A percentile compares a stretch with the other conserved stretches of the same genome.
phyloP scores from a whole-genome alignment of 2,797 vertebrate species.

The Remorina albescens region DNA sequence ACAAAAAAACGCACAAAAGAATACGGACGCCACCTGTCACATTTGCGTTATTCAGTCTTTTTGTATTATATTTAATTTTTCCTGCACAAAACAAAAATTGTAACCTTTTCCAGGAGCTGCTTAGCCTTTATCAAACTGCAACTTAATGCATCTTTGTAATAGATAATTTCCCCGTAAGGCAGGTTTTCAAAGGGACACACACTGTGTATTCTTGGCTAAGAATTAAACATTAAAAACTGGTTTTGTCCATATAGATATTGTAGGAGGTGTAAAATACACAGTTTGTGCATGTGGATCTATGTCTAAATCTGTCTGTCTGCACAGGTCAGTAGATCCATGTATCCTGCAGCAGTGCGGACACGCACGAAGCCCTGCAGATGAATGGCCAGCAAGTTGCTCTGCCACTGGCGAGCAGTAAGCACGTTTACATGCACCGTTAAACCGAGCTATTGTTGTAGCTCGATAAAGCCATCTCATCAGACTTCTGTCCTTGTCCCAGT shows the following conservation, averaged over 20 bases:
- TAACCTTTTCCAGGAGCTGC: neutral
- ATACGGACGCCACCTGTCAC: neutral
- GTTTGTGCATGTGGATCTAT: neutral
- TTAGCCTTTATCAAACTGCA: neutral
- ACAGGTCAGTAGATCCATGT: constrained; percentile 27
- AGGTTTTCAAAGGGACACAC: neutral
- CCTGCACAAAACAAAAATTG: neutral
- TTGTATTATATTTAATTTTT: neutral
- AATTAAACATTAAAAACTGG: neutral
- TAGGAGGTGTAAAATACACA: constrained; percentile 3
- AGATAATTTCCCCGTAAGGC: neutral
- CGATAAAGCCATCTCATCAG: too few species aligned
- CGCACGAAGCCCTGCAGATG: constrained; percentile 47
- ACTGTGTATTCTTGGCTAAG: neutral
- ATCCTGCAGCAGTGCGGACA: constrained; percentile 35
- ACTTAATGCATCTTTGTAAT: neutral
- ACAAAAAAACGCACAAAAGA: constrained; percentile 30
- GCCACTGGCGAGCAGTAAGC: constrained; percentile 34
- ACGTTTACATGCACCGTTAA: too few species aligned
- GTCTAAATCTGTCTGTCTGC: constrained; percentile 38
- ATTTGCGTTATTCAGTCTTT: neutral
- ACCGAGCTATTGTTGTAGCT: too few species aligned
- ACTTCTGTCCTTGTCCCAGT: too few species aligned
- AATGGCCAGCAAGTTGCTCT: constrained; percentile 45
- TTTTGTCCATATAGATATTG: constrained; percentile 4